Percentiles rank a stretch among this genome's conserved stretches.
Conservation (phyloP, 2,797 vertebrate species). For the Enteromius trimaculatus region DNA sequence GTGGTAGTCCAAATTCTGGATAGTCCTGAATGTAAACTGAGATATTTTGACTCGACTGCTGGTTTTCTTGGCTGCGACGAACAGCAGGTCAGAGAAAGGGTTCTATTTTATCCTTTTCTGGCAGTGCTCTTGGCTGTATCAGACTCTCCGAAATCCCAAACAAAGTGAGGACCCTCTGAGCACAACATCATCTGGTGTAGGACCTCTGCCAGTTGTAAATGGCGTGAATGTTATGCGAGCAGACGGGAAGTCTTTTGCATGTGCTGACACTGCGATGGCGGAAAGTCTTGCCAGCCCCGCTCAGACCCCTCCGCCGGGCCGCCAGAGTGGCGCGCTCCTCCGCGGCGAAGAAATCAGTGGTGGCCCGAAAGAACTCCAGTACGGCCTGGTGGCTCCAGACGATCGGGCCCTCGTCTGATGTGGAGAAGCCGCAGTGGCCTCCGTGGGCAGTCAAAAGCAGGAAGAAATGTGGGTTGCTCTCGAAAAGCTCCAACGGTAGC, state of each 20-base stretch:
- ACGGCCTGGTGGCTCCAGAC: constrained; percentile 82
- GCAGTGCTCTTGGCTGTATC: constrained; percentile 19
- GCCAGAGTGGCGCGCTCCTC: constrained; percentile 80
- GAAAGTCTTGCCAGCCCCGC: constrained; percentile 69
- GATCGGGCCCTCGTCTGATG: constrained; percentile 50
- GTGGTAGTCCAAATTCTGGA: background rate
- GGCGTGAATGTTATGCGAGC: constrained; percentile 84
- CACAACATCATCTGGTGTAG: constrained; percentile 79
- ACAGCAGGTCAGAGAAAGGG: constrained; percentile 13
- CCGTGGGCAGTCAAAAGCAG: constrained; percentile 78
- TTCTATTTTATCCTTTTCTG: constrained; percentile 3
- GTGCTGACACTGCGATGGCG: constrained; percentile 79
- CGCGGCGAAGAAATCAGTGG: constrained; percentile 81
- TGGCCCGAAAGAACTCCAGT: constrained; percentile 83
- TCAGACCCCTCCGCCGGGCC: constrained; percentile 73
- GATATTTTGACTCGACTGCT: constrained; percentile 12
- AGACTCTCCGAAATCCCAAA: background rate
- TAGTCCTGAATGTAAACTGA: background rate
- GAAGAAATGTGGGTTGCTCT: constrained; percentile 86
- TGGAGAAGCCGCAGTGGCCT: constrained; percentile 84
- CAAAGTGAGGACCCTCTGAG: constrained; percentile 4
- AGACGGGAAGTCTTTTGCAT: constrained; percentile 77
- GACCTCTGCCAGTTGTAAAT: constrained; percentile 87
- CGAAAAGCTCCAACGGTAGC: constrained; percentile 83
- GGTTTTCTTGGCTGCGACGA: background rate